Evolutionary conservation across 2,888 invertebrate species (phyloP).

Genomic region (Nomada lathburiana): DNA sequence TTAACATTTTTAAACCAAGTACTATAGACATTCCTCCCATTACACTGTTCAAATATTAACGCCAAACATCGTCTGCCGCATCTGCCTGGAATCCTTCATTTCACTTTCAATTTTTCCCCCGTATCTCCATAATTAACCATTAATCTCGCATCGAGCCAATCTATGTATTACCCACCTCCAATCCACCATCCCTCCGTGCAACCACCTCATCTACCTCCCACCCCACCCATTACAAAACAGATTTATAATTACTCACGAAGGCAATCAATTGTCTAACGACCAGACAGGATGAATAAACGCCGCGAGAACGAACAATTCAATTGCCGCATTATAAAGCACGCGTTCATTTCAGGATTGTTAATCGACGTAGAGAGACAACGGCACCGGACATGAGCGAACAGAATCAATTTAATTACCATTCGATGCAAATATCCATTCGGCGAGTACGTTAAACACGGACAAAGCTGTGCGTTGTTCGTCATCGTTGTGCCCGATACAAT

Average conservation of each 20-base stretch:
- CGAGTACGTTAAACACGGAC: neutral
- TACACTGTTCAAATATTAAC: too few relatives aligned
- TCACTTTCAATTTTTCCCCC: neutral
- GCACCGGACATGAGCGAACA: slow-evolving; percentile 19
- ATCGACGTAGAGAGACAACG: slow-evolving; percentile 7
- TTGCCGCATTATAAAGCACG: neutral
- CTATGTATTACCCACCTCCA: neutral
- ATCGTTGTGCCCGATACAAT: neutral
- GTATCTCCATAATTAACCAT: neutral
- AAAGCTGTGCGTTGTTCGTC: slow-evolving; percentile 4
- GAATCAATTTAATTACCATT: slow-evolving; percentile 16
- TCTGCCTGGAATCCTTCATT: neutral
- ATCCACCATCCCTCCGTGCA: neutral
- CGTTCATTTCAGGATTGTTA: slow-evolving; percentile 2
- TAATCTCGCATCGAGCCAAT: neutral
- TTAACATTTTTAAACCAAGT: too few relatives aligned
- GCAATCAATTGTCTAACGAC: neutral
- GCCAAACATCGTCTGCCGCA: neutral
- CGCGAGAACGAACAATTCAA: slow-evolving; percentile 7
- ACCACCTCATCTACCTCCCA: neutral
- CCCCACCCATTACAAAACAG: neutral
- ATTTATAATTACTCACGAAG: slow-evolving; percentile 3
- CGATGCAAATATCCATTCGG: slow-evolving; percentile 10
- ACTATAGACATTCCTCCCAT: too few relatives aligned
- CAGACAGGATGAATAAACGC: neutral